phyloP scores from a whole-genome alignment of 2,888 invertebrate genomes.

The Invenusta paracnida region DNA sequence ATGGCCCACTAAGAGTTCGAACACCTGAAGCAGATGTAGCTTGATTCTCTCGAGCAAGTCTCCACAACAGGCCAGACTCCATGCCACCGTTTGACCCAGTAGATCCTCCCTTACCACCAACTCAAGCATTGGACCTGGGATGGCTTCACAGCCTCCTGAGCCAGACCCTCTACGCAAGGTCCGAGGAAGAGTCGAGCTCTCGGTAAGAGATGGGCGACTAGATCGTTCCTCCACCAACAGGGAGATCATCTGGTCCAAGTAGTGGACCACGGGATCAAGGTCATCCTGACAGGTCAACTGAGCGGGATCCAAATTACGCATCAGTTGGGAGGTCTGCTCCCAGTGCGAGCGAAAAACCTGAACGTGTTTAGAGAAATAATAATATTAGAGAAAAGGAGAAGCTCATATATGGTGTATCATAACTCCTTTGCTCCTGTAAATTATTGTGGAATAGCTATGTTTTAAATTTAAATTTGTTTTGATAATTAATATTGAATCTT shows the following conservation, averaged over 20 bases:
- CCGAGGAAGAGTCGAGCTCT: slow-evolving; percentile 44
- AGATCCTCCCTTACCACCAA: slow-evolving; percentile 78
- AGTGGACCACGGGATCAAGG: slow-evolving; percentile 81
- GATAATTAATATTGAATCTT: too few relatives aligned
- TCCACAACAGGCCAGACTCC: slow-evolving; percentile 71
- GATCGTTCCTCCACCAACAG: slow-evolving; percentile 71
- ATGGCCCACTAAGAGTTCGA: neutral
- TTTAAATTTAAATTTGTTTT: too few relatives aligned
- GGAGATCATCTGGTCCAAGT: slow-evolving; percentile 82
- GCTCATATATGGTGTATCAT: too few relatives aligned
- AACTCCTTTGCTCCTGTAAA: too few relatives aligned
- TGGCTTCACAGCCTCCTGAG: neutral
- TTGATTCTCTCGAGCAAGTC: slow-evolving; percentile 20
- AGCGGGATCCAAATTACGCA: slow-evolving; percentile 68
- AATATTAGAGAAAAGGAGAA: too few relatives aligned
- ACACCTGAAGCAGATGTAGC: neutral
- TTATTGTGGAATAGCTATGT: too few relatives aligned
- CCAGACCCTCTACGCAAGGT: slow-evolving; percentile 52
- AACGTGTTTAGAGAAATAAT: too few relatives aligned
- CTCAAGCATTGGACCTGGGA: slow-evolving; percentile 69
- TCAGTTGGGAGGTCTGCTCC: slow-evolving; percentile 82
- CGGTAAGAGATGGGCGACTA: slow-evolving; percentile 50
- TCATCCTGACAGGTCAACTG: slow-evolving; percentile 66
- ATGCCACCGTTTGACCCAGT: slow-evolving; percentile 76
- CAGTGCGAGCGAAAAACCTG: slow-evolving; percentile 90